These are phyloP conservation scores for Rhimphoctona megacephalus DNA, from an alignment of 2,888 invertebrate species.

Conservation along the genomic window DNA sequence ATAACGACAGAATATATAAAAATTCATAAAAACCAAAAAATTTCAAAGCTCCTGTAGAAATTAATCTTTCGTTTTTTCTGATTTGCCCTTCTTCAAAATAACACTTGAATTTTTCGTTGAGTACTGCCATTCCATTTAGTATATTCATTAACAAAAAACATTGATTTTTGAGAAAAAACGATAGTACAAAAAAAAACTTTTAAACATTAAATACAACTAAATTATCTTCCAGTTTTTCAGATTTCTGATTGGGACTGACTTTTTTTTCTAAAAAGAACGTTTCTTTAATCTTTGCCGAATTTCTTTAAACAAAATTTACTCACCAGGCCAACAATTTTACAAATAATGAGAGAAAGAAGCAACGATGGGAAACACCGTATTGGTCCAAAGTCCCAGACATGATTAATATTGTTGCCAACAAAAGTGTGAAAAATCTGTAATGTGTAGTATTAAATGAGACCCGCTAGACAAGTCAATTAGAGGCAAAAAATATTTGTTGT, in stretches of 20 bases:
- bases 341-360: slow-evolving; percentile 41
- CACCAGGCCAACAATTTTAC: slow-evolving; percentile 52
- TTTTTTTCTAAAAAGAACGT: not conserved
- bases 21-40: not conserved
- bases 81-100: not conserved
- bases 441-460: not conserved
- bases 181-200: not conserved
- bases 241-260: not conserved
- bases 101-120: not conserved
- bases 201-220: too few species aligned
- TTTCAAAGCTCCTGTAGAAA: not conserved
- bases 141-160: too few species aligned
- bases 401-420: slow-evolving; percentile 26
- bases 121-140: too few species aligned
- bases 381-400: slow-evolving; percentile 49
- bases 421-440: slow-evolving; percentile 41
- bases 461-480: not conserved
- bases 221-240: not conserved
- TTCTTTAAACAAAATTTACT: slow-evolving; percentile 12
- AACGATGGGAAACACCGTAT: slow-evolving; percentile 35
- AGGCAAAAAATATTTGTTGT: not conserved
- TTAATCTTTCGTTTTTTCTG: not conserved
- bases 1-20: not conserved
- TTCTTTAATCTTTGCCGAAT: too few species aligned
- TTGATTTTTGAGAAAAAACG: too few species aligned